phyloP scores from a whole-genome alignment of 2,113 vertebrate species.

The Gobiocypris rarus region DNA sequence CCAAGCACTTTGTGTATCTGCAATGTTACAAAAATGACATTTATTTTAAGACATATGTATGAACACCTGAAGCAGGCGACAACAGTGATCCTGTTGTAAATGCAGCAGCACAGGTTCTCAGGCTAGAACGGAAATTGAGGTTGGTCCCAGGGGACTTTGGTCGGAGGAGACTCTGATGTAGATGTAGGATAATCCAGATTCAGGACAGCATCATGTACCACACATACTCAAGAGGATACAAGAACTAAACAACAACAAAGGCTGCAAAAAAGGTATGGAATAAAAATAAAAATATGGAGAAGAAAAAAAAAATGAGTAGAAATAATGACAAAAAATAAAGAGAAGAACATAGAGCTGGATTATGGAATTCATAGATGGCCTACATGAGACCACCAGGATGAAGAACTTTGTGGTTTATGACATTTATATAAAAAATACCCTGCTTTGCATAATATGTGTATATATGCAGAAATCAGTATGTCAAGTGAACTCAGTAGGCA shows the following conservation, averaged over 20 bases:
- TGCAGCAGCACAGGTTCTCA: not conserved
- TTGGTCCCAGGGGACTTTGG: not conserved
- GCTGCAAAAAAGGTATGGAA: not conserved
- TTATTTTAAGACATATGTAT: not conserved
- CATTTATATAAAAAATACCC: not conserved
- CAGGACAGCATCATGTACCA: constrained; percentile 62
- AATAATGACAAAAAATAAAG: not conserved
- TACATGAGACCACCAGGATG: not conserved
- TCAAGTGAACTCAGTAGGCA: not conserved
- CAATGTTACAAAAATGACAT: not conserved
- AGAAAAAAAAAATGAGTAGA: not conserved
- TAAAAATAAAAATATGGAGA: not conserved
- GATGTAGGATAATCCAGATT: constrained; percentile 58
- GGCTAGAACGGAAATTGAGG: not conserved
- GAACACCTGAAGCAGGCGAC: not conserved
- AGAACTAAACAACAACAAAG: constrained; percentile 6
- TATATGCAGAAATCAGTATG: not conserved
- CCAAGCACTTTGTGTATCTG: not conserved
- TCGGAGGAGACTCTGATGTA: constrained; percentile 24
- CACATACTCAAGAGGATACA: constrained; percentile 50
- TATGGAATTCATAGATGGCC: not conserved
- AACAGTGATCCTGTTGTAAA: not conserved
- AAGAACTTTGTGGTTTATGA: not conserved
- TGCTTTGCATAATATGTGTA: not conserved
- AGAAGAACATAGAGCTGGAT: not conserved